phyloP scores from a whole-genome alignment of 1,140 invertebrate species.

The Ylistrum balloti region DNA sequence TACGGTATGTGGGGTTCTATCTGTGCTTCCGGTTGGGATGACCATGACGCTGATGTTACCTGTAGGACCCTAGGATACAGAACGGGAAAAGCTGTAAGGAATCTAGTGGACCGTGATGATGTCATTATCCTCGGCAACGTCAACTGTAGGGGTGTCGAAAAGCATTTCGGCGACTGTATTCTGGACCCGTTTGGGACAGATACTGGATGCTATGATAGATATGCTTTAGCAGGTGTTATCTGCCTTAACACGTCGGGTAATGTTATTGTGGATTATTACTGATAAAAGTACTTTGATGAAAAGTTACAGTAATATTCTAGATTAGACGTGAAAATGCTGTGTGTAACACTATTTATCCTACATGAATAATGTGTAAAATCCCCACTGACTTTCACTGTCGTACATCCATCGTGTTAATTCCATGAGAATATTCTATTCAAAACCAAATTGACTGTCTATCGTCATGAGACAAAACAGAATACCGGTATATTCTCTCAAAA shows the following conservation, averaged over 20 bases:
- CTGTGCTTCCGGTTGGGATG: conserved; percentile 38
- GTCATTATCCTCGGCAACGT: conserved; percentile 43
- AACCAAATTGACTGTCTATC: too few species aligned
- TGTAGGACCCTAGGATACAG: conserved; percentile 41
- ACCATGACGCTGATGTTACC: conserved; percentile 38
- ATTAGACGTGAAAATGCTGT: too few species aligned
- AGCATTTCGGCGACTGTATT: background rate
- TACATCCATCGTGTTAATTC: too few species aligned
- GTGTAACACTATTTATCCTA: too few species aligned
- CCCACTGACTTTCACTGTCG: too few species aligned
- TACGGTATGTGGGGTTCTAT: conserved; percentile 44
- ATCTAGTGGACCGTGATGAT: background rate
- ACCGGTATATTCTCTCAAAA: too few species aligned
- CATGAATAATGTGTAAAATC: too few species aligned
- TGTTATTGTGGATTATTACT: background rate
- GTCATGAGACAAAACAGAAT: too few species aligned
- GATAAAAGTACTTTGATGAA: too few species aligned
- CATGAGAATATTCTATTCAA: too few species aligned
- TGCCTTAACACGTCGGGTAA: conserved; percentile 10
- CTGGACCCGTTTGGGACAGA: conserved; percentile 27
- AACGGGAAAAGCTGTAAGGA: conserved; percentile 12
- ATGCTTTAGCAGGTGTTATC: conserved; percentile 45
- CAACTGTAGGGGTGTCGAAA: background rate
- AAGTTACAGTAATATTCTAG: too few species aligned
- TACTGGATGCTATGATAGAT: conserved; percentile 14